Evolutionary conservation across 2,113 vertebrate genomes (phyloP).

Genomic region (Zootoca vivipara): DNA sequence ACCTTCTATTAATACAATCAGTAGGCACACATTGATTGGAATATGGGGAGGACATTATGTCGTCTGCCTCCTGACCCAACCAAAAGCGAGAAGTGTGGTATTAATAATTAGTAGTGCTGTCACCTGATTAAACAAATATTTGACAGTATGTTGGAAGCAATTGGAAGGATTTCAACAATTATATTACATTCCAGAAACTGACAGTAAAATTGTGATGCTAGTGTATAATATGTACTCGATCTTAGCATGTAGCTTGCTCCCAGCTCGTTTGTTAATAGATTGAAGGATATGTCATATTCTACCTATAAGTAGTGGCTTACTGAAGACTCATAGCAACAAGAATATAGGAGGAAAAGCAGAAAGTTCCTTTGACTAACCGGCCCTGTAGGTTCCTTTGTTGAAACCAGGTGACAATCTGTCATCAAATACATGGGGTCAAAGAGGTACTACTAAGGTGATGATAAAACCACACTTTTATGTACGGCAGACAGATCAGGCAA

Average conservation of each 20-base stretch:
- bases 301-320: background rate
- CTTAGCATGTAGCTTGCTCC: too few species aligned
- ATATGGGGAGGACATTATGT: background rate
- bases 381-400: too few species aligned
- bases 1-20: background rate
- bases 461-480: too few species aligned
- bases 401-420: too few species aligned
- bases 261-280: background rate
- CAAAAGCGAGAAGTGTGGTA: background rate
- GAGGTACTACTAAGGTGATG: too few species aligned
- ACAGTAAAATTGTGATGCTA: background rate
- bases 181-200: background rate
- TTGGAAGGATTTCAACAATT: background rate
- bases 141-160: background rate
- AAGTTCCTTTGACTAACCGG: too few species aligned
- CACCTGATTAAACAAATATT: background rate
- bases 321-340: background rate
- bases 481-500: too few species aligned
- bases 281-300: background rate
- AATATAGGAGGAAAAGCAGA: background rate
- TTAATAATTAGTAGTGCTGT: background rate
- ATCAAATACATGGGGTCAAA: too few species aligned
- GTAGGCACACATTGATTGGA: background rate
- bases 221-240: too few species aligned
- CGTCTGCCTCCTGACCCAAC: background rate